A percentile compares a stretch with the other conserved stretches of the same genome.
These are phyloP conservation scores for Sinocyclocheilus anophthalmus DNA, from an alignment of 2,113 vertebrate species.

Conservation along the genomic window DNA sequence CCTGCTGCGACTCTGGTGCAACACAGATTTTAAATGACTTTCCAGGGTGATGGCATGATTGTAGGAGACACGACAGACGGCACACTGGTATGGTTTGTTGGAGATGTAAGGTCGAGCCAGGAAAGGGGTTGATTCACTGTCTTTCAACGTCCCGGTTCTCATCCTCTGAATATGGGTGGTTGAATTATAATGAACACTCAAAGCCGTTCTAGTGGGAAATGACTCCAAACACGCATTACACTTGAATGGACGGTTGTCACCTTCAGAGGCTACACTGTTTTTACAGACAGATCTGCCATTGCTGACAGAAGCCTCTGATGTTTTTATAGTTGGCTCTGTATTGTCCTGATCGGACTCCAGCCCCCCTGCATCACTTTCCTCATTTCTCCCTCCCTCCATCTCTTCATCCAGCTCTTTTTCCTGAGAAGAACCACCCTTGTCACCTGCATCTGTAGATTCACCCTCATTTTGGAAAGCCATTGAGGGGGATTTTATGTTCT, in stretches of 20 bases:
- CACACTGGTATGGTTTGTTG: conserved; percentile 90
- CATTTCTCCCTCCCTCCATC: conserved; percentile 61
- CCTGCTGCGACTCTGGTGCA: conserved; percentile 87
- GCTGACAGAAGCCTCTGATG: conserved; percentile 60
- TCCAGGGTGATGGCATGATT: conserved; percentile 91
- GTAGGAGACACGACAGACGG: conserved; percentile 87
- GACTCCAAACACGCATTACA: conserved; percentile 87
- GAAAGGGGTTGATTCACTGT: conserved; percentile 57
- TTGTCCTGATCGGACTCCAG: conserved; percentile 65
- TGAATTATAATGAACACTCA: conserved; percentile 89
- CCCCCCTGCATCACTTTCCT: conserved; percentile 62
- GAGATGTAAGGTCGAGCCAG: conserved; percentile 70
- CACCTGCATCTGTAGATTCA: conserved; percentile 54
- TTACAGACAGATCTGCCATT: conserved; percentile 65
- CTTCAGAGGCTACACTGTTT: conserved; percentile 65
- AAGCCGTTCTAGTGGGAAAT: conserved; percentile 84
- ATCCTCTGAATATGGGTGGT: conserved; percentile 87
- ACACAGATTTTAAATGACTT: conserved; percentile 90
- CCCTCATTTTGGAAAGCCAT: conserved; percentile 62
- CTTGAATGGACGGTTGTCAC: conserved; percentile 80
- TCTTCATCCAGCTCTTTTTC: conserved; percentile 70
- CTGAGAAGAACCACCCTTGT: conserved; percentile 46
- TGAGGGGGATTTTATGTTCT: conserved; percentile 60
- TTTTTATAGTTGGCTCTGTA: conserved; percentile 53
- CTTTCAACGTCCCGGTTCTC: conserved; percentile 77